These are phyloP conservation scores for Ooceraea biroi DNA, from an alignment of 1,140 invertebrate species.

Conservation along the genomic window DNA sequence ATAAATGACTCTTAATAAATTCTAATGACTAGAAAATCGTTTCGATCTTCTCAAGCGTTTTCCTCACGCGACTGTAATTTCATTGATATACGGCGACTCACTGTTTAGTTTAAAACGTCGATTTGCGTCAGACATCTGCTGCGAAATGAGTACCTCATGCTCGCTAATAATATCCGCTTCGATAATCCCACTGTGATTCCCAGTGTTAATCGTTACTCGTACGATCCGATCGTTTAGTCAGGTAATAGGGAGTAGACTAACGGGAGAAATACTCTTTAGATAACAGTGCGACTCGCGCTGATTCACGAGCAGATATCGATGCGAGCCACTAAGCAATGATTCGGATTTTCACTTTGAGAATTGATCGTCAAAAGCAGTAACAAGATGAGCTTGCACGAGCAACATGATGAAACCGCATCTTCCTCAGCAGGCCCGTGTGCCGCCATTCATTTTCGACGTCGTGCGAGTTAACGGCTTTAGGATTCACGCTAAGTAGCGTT, in stretches of 20 bases:
- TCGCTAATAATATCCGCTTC: not conserved
- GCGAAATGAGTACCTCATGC: not conserved
- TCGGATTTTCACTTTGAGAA: not conserved
- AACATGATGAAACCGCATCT: not conserved
- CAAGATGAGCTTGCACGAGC: not conserved
- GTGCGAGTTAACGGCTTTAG: constrained; percentile 47
- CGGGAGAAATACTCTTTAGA: not conserved
- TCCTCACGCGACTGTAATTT: not conserved
- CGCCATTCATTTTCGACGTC: constrained; percentile 39
- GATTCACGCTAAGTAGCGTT: constrained; percentile 28
- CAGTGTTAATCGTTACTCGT: constrained; percentile 34
- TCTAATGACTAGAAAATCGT: constrained; percentile 1
- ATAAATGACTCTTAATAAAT: not conserved
- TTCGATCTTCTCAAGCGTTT: not conserved
- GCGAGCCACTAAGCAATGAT: constrained; percentile 26
- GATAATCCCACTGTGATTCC: not conserved
- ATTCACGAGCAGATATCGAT: constrained; percentile 5
- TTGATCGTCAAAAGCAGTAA: not conserved
- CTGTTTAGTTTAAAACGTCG: constrained; percentile 23
- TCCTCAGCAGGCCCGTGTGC: too few relatives aligned
- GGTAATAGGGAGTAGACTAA: constrained; percentile 12
- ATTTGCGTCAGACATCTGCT: constrained; percentile 1
- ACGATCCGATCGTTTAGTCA: constrained; percentile 3
- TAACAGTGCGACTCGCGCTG: not conserved
- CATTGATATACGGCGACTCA: constrained; percentile 1